Conservation (phyloP, 2,797 vertebrate species). For the Spizella passerina region DNA sequence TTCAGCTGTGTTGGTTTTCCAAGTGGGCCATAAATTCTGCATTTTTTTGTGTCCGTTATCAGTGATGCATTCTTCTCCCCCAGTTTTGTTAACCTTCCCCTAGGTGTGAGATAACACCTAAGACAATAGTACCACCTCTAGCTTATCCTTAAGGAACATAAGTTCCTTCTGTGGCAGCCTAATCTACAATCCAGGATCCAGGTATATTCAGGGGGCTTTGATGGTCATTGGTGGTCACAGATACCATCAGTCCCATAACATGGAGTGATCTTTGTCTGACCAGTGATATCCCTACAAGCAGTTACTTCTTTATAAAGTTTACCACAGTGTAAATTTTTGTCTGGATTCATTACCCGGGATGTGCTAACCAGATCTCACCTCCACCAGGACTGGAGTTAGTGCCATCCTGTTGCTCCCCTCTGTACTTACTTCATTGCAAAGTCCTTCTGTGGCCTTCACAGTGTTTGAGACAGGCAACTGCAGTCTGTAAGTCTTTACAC, state of each 20-base stretch:
- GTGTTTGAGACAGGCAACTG: neutral
- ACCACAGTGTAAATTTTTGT: neutral
- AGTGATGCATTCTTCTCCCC: neutral
- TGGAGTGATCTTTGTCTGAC: neutral
- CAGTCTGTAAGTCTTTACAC: neutral
- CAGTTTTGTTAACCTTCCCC: neutral
- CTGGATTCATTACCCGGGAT: accelerated
- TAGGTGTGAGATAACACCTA: neutral
- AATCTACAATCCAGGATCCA: neutral
- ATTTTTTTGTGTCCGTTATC: neutral
- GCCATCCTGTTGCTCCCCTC: neutral
- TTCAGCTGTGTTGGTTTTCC: neutral
- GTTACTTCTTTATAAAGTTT: neutral
- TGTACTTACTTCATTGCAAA: neutral
- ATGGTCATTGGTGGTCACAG: neutral
- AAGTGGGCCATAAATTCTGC: neutral
- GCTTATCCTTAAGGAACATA: neutral
- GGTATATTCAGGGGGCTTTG: neutral
- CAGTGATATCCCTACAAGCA: accelerated
- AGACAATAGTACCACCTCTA: neutral
- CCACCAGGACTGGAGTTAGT: neutral
- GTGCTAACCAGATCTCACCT: neutral
- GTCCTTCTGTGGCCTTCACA: neutral
- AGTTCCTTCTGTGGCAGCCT: neutral
- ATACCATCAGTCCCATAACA: neutral